phyloP scores from a whole-genome alignment of 2,888 invertebrate genomes.

The Cancer borealis region DNA sequence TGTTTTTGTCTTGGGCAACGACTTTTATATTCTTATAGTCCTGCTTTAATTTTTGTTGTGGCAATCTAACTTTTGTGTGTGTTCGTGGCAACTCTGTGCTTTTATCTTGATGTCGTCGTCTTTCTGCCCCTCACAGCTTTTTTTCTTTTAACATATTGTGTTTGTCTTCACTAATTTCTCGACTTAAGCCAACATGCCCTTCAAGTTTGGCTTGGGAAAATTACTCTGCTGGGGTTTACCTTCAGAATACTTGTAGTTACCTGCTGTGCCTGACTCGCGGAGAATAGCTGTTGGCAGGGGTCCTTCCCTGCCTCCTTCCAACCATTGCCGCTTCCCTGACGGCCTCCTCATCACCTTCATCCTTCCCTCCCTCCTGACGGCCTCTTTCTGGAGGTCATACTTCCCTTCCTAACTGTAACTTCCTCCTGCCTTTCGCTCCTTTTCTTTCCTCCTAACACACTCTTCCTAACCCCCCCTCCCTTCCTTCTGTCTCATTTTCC shows the following conservation, averaged over 20 bases:
- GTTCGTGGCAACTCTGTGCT: too few species aligned
- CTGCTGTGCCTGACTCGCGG: conserved; percentile 32
- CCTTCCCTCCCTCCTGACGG: background rate
- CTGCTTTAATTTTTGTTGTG: too few species aligned
- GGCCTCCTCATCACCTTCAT: background rate
- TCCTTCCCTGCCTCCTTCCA: background rate
- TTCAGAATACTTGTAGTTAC: conserved; percentile 27
- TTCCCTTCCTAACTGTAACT: too few species aligned
- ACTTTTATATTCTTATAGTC: too few species aligned
- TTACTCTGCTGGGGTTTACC: background rate
- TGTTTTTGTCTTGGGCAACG: too few species aligned
- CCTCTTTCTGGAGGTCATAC: too few species aligned
- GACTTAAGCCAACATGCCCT: background rate
- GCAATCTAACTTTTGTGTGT: too few species aligned
- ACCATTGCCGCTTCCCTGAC: background rate
- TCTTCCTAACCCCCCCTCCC: background rate
- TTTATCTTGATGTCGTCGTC: too few species aligned
- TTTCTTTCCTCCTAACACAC: background rate
- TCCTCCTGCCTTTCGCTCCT: background rate
- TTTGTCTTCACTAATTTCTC: conserved; percentile 27
- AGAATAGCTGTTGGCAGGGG: background rate
- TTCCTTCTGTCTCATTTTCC: background rate
- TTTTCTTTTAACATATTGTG: background rate
- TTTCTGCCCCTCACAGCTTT: too few species aligned
- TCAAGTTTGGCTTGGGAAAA: background rate